Base-by-base conservation (phyloP, 2,888 invertebrate genomes). In the Meteorus cinctellus region DNA sequence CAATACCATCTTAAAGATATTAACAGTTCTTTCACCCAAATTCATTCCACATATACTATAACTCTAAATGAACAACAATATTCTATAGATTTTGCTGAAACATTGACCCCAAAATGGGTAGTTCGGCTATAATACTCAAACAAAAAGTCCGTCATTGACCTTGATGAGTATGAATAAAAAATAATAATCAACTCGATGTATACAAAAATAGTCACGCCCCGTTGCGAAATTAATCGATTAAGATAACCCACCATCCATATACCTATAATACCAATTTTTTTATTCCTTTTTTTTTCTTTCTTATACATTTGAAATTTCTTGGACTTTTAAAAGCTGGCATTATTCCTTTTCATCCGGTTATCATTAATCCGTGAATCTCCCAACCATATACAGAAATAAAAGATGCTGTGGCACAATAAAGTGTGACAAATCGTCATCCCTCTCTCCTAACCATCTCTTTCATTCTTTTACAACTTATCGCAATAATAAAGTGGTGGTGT, bases 401-500 rank as follows among this genome's bases (percentile, higher is more conserved):
- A 36, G 59, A 45, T 19, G 27, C 36, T 36, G 14, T 65, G 65
- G 41, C 77, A 81, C 82, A 84, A 82, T 81, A 80, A 74, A 80
- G 79, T 82, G 80, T 84, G 83, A 86, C 86, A 84, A 86, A 87
- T 84, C 78, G 79, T 77, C 74, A 77, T 78, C 72, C 80, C 81
- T 82, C 48, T 72, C 29, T 82, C 80, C 80, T 74, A 80, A 73
- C 78, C 81, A 69, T 62, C 55, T 27, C 51, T n/a, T 48, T 51
- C 31, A 45, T 41, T 59, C 34, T 36, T 60, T 71, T 41, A 29
- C 19, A 36, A 55, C 82, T 41, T 82, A 82, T 85, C 83, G 85
- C 84, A 86, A 86, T 83, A 84, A 85, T 82, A 83, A 84, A 83
- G 82, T 81, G 81, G 79, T 81, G 81, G n/a, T 48, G 48, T 48